Base-by-base conservation (phyloP, 1,140 invertebrate species). In the Coelopa frigida region DNA sequence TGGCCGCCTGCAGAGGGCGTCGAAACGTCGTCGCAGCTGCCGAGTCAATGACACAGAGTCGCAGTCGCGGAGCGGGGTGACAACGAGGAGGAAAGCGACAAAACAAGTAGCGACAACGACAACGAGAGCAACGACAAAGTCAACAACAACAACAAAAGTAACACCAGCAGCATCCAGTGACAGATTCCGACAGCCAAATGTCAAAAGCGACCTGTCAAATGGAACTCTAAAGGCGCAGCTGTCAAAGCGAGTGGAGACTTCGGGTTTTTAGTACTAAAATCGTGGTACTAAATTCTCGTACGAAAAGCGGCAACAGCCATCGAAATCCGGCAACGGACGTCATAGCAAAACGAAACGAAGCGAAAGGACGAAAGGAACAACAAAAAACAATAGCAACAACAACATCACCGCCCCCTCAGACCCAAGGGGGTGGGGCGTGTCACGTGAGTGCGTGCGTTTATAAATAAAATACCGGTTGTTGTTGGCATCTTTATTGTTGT, bases 391-490 rank as follows among this genome's bases (percentile, higher is more conserved):
- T 12, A 17, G 35, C 18, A 10, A 37, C 35, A 36, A n/a, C 18
- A 5, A 37, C 15, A 37, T 21, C 18, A 6, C 18, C 5, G 22
- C 35, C 18, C n/a, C 18, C n/a, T 20, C 35, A n/a, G n/a, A n/a
- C n/a, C n/a, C n/a, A n/a, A n/a, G n/a, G n/a, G n/a, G n/a, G n/a
- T n/a, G n/a, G n/a, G n/a, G n/a, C n/a, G n/a, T n/a, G n/a, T n/a
- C n/a, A n/a, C n/a, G n/a, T n/a, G 8, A 10, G 38, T 40, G 14
- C 29, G 18, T 41, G 24, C 29, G 39, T 43, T 43, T 43, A 31
- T 43, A 43, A 43, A 43, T 43, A 43, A 42, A 43, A 17, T 31
- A n/a, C n/a, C n/a, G n/a, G n/a, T n/a, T n/a, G n/a, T n/a, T n/a
- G n/a, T n/a, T n/a, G n/a, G n/a, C n/a, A n/a, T n/a, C n/a, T n/a